These are phyloP conservation scores for Drosophila trapezifrons DNA, from an alignment of 1,140 invertebrate species.

Conservation along the genomic window DNA sequence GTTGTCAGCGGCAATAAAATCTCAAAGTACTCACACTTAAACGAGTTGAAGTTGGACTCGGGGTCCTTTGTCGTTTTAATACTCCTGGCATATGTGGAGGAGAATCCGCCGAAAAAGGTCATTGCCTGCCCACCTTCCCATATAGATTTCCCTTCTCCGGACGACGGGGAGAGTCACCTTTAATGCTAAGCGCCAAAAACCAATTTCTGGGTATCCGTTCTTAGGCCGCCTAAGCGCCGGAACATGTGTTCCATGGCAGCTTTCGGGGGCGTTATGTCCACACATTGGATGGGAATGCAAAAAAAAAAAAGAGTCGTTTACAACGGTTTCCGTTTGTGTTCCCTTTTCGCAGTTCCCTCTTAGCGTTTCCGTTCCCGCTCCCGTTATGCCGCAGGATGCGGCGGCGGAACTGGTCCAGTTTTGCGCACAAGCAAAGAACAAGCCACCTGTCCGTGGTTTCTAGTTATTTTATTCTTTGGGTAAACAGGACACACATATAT, in stretches of 20 bases:
- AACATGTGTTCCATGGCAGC: conserved; percentile 26
- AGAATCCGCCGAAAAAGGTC: conserved; percentile 3
- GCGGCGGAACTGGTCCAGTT: neutral
- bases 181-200: conserved; percentile 24
- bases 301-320: conserved; percentile 16
- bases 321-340: neutral
- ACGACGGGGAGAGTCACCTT: neutral
- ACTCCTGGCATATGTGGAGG: conserved; percentile 5
- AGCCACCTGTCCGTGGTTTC: conserved; percentile 1
- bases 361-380: neutral
- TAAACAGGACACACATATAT: neutral
- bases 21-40: conserved; percentile 13
- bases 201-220: conserved; percentile 14
- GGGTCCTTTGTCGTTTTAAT: conserved; percentile 7
- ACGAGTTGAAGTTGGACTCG: conserved; percentile 5
- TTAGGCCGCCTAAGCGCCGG: conserved; percentile 5
- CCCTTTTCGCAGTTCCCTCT: neutral
- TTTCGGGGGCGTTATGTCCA: conserved; percentile 17
- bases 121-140: neutral
- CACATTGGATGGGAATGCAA: conserved; percentile 2
- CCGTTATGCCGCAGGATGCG: too few species aligned
- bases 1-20: conserved; percentile 23
- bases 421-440: neutral
- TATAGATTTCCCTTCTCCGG: too few species aligned
- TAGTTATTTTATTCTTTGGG: neutral